Evolutionary conservation across 2,113 vertebrate genomes (phyloP).

Genomic region (Xenopus borealis): DNA sequence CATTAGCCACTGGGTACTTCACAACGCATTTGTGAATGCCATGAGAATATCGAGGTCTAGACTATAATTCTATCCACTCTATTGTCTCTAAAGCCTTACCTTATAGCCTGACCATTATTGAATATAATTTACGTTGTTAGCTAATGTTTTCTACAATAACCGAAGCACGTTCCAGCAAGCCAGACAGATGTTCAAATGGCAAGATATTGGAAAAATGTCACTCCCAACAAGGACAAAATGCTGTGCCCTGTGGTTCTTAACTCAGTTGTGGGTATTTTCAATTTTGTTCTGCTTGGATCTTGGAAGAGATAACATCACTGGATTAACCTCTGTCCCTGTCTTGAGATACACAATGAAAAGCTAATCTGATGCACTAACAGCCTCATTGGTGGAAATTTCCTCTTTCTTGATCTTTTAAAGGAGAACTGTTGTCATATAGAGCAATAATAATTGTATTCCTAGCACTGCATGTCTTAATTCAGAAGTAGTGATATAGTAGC

Average conservation of each 20-base stretch:
- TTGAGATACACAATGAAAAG: neutral
- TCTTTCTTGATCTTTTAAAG: too few species aligned
- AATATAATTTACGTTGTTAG: neutral
- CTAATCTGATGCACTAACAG: neutral
- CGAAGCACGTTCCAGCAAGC: neutral
- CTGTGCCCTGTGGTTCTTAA: neutral
- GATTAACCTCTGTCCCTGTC: conserved; percentile 12
- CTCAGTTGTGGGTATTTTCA: conserved; percentile 18
- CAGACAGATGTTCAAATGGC: conserved; percentile 1
- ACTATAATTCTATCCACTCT: too few species aligned
- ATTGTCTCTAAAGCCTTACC: too few species aligned
- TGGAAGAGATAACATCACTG: conserved; percentile 17
- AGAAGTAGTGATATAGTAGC: too few species aligned
- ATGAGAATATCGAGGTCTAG: too few species aligned
- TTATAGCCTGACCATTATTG: neutral
- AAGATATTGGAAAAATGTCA: conserved; percentile 20
- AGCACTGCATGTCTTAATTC: too few species aligned
- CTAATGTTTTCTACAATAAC: neutral
- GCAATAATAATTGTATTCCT: too few species aligned
- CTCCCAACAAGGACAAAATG: conserved; percentile 20
- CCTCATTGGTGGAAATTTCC: neutral
- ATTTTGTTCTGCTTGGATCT: conserved; percentile 4
- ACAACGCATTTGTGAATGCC: too few species aligned
- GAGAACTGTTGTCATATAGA: too few species aligned
- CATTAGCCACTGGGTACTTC: too few species aligned